Evolutionary conservation across 2,113 vertebrate genomes (phyloP).

Genomic region (Furnarius figulus): DNA sequence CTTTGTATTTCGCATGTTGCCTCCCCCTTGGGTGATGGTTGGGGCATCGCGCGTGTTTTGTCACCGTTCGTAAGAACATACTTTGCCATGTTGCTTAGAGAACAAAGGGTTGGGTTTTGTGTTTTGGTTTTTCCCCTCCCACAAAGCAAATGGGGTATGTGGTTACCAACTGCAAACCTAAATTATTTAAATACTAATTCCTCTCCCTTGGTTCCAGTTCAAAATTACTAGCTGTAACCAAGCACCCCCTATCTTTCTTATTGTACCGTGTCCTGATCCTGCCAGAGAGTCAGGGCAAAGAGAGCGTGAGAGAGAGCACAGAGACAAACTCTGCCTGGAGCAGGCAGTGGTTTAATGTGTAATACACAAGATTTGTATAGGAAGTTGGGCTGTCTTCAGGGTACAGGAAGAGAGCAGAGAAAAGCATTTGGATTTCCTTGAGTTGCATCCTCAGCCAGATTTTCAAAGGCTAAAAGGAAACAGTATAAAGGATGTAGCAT

Average conservation of each 20-base stretch:
- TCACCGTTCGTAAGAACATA: conserved; percentile 12
- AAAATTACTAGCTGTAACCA: conserved; percentile 28
- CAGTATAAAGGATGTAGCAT: neutral
- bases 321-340: conserved; percentile 45
- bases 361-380: conserved; percentile 41
- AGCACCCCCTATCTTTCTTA: conserved; percentile 20
- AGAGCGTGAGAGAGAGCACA: conserved; percentile 40
- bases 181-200: conserved; percentile 19
- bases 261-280: conserved; percentile 27
- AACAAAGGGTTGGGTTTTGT: conserved; percentile 49
- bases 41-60: neutral
- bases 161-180: conserved; percentile 54
- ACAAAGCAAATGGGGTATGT: neutral
- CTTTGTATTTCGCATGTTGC: conserved; percentile 15
- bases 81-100: conserved; percentile 50
- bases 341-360: conserved; percentile 20
- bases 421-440: conserved; percentile 49
- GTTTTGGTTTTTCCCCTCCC: neutral
- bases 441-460: conserved; percentile 16
- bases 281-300: conserved; percentile 49
- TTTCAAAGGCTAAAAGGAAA: conserved; percentile 35
- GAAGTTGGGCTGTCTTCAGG: conserved; percentile 54
- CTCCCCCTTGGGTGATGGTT: neutral
- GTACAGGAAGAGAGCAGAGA: conserved; percentile 48
- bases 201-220: conserved; percentile 49